Evolutionary conservation across 2,888 invertebrate species (phyloP).

Genomic region (Petrophora chlorosata): DNA sequence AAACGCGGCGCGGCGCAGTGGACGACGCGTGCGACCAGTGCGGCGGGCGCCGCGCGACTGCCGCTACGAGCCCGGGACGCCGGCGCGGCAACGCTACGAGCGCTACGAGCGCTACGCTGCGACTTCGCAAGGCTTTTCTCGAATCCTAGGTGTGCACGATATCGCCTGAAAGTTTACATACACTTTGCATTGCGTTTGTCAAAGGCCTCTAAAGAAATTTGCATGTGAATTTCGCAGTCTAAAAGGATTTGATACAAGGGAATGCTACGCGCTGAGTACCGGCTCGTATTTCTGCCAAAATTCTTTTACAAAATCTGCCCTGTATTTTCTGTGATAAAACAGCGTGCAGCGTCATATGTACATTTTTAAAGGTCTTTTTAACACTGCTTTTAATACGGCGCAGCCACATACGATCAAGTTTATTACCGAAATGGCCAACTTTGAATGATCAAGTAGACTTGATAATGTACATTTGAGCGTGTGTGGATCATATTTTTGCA

Average conservation of each 20-base stretch:
- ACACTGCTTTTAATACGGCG: no score
- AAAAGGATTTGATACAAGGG: constrained; percentile 15
- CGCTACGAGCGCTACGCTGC: not conserved
- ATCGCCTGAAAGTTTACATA: constrained; percentile 31
- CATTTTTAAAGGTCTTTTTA: no score
- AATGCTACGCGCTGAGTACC: not conserved
- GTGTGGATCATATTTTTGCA: no score
- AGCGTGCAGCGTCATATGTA: not conserved
- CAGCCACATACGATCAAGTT: no score
- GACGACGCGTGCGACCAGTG: constrained; percentile 35
- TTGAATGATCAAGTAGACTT: no score
- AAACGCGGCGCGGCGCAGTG: constrained; percentile 8
- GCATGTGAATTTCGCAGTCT: constrained; percentile 23
- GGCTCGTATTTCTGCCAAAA: not conserved
- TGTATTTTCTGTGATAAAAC: not conserved
- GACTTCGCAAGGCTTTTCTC: not conserved
- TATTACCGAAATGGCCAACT: no score
- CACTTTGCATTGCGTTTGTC: constrained; percentile 36
- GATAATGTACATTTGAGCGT: no score
- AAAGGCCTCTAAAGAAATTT: constrained; percentile 28
- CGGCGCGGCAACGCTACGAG: constrained; percentile 26
- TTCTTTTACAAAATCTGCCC: not conserved
- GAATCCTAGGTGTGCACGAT: constrained; percentile 14
- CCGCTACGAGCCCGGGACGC: constrained; percentile 30
- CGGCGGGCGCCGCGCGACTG: constrained; percentile 68